Evolutionary conservation across 2,888 invertebrate species (phyloP).

Genomic region (Cheilosia variabilis): DNA sequence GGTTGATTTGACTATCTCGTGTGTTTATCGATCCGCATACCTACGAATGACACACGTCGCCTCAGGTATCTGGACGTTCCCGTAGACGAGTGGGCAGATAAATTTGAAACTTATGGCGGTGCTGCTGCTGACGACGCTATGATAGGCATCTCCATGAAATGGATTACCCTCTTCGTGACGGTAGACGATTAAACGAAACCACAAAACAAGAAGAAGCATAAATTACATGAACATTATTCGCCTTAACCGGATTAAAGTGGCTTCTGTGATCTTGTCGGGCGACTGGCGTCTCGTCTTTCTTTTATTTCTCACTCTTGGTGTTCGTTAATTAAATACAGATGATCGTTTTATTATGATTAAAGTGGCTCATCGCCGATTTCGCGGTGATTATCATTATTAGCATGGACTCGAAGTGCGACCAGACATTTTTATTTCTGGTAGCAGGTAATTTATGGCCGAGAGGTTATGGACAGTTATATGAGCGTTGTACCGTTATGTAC

Average conservation of each 20-base stretch:
- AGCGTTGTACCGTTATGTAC: background rate
- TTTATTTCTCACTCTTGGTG: constrained; percentile 48
- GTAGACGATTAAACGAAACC: constrained; percentile 18
- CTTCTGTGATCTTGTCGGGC: constrained; percentile 20
- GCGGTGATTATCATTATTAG: constrained; percentile 45
- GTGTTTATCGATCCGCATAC: constrained; percentile 59
- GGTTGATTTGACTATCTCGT: constrained; percentile 45
- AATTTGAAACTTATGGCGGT: constrained; percentile 35
- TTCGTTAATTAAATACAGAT: constrained; percentile 59
- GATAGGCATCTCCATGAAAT: constrained; percentile 70
- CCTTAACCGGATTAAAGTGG: constrained; percentile 68
- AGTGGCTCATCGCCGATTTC: constrained; percentile 49
- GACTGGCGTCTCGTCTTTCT: constrained; percentile 25
- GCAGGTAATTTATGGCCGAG: constrained; percentile 40
- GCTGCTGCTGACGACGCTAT: constrained; percentile 53
- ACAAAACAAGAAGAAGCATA: background rate
- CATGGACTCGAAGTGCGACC: constrained; percentile 34
- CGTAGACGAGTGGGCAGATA: constrained; percentile 60
- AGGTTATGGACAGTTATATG: constrained; percentile 18
- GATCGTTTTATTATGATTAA: constrained; percentile 60
- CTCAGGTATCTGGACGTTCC: background rate
- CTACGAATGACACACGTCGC: constrained; percentile 52
- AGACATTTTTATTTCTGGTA: background rate
- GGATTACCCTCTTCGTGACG: constrained; percentile 32
- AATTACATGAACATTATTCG: constrained; percentile 60